phyloP scores from a whole-genome alignment of 2,888 invertebrate species.

The Pyrocoelia pectoralis region DNA sequence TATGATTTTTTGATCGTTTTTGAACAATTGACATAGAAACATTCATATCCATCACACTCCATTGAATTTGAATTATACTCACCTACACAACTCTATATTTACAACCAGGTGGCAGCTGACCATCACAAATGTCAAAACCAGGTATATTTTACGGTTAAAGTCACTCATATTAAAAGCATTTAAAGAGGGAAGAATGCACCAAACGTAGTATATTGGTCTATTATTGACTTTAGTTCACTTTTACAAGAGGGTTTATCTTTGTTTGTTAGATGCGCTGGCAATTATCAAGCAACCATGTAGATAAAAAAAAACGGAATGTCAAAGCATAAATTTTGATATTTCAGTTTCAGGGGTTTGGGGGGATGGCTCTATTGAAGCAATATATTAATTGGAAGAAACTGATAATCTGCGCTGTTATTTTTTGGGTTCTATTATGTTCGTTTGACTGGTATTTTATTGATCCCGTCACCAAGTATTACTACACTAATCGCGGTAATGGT shows the following conservation, averaged over 20 bases:
- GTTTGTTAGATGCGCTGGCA: background rate
- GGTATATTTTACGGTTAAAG: constrained; percentile 36
- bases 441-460: constrained; percentile 41
- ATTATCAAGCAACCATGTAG: background rate
- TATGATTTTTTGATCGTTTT: background rate
- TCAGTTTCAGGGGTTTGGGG: constrained; percentile 7
- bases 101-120: constrained; percentile 27
- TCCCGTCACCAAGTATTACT: constrained; percentile 36
- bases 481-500: constrained; percentile 12
- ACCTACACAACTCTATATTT: background rate
- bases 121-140: constrained; percentile 33
- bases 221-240: constrained; percentile 40
- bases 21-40: background rate
- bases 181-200: constrained; percentile 29
- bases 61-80: background rate
- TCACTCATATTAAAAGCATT: constrained; percentile 30
- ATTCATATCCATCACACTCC: background rate
- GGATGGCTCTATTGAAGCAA: constrained; percentile 37
- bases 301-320: constrained; percentile 8
- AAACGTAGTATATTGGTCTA: constrained; percentile 30
- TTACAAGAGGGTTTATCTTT: constrained; percentile 19
- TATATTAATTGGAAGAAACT: constrained; percentile 50
- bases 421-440: constrained; percentile 49
- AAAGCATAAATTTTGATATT: constrained; percentile 1
- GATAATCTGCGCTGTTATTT: constrained; percentile 47